Evolutionary conservation across 1,140 invertebrate genomes (phyloP).

Genomic region (Drosophila sulfurigaster): DNA sequence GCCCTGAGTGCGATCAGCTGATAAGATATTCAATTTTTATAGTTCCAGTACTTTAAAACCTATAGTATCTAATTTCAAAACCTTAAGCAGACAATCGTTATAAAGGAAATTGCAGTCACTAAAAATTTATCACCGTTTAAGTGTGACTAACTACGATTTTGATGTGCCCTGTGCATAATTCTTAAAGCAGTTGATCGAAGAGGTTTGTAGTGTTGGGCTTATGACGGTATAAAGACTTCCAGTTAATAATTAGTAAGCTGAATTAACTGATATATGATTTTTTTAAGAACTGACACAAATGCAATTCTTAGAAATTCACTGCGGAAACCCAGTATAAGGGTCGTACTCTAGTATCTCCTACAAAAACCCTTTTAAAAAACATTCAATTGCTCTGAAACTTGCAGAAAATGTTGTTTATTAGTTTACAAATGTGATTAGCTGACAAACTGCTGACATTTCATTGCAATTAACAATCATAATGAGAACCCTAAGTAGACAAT

Average conservation of each 20-base stretch:
- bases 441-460: constrained; percentile 23
- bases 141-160: not conserved
- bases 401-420: not conserved
- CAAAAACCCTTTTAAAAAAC: not conserved
- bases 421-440: not conserved
- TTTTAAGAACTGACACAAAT: too few species aligned
- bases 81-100: not conserved
- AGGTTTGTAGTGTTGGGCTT: too few species aligned
- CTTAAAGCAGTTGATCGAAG: too few species aligned
- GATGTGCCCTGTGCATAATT: not conserved
- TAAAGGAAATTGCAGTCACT: not conserved
- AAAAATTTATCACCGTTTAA: not conserved
- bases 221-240: too few species aligned
- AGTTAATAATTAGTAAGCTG: too few species aligned
- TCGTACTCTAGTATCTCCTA: too few species aligned
- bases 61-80: not conserved
- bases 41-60: not conserved
- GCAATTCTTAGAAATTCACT: too few species aligned
- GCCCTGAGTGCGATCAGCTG: not conserved
- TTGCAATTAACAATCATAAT: constrained; percentile 27
- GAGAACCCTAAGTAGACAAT: constrained; percentile 5
- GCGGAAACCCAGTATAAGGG: too few species aligned
- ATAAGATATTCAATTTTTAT: not conserved
- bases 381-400: not conserved
- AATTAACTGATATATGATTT: too few species aligned